phyloP scores from a whole-genome alignment of 1,140 invertebrate species.

The Habropoda laboriosa region DNA sequence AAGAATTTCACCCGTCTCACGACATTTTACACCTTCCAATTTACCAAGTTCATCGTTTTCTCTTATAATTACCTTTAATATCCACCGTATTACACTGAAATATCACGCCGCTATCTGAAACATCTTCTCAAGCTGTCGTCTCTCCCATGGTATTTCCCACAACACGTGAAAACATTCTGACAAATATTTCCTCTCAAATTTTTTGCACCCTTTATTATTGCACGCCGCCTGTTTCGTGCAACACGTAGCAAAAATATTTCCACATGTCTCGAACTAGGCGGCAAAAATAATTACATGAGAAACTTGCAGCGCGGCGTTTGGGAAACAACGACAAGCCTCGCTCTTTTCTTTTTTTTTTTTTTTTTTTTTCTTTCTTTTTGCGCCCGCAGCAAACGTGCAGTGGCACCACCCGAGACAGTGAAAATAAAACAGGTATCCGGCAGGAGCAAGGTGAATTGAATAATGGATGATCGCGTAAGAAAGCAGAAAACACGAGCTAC shows the following conservation, averaged over 20 bases:
- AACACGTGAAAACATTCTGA: too few relatives aligned
- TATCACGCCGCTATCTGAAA: too few relatives aligned
- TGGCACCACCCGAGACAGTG: slow-evolving; percentile 37
- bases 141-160: too few relatives aligned
- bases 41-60: too few relatives aligned
- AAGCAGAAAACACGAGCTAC: slow-evolving; percentile 35
- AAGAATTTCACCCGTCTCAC: too few relatives aligned
- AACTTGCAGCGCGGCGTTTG: slow-evolving; percentile 1
- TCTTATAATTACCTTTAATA: too few relatives aligned
- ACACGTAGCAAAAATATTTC: too few relatives aligned
- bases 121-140: too few relatives aligned
- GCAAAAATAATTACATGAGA: slow-evolving; percentile 22
- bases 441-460: slow-evolving; percentile 47
- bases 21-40: too few relatives aligned
- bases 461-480: slow-evolving; percentile 55
- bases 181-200: neutral
- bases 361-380: too few relatives aligned
- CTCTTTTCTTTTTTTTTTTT: slow-evolving; percentile 1
- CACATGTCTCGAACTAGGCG: neutral
- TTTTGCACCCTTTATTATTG: neutral
- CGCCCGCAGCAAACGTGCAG: slow-evolving; percentile 7
- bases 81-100: too few relatives aligned
- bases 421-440: slow-evolving; percentile 43
- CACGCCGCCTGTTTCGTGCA: neutral
- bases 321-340: slow-evolving; percentile 6